phyloP scores from a whole-genome alignment of 2,888 invertebrate genomes.

The Melieria crassipennis region DNA sequence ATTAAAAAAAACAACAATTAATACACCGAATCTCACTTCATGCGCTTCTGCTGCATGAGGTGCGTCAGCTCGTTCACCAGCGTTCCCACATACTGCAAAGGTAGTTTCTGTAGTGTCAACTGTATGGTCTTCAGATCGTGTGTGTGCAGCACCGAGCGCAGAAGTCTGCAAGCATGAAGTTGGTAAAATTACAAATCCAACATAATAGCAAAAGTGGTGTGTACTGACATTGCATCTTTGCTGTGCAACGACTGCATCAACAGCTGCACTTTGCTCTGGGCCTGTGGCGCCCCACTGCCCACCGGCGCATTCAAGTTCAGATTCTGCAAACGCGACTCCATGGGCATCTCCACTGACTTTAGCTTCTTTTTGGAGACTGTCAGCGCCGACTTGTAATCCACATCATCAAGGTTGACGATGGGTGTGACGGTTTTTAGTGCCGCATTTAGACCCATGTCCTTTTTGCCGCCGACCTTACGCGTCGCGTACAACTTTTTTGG shows the following conservation, averaged over 20 bases:
- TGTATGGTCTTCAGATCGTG: constrained; percentile 75
- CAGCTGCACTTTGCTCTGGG: constrained; percentile 81
- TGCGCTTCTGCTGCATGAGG: constrained; percentile 73
- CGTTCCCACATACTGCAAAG: constrained; percentile 77
- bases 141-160: constrained; percentile 77
- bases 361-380: constrained; percentile 54
- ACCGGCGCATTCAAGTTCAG: constrained; percentile 71
- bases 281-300: constrained; percentile 65
- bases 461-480: constrained; percentile 42
- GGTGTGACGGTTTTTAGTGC: constrained; percentile 56
- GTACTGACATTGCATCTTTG: constrained; percentile 74
- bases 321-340: constrained; percentile 85
- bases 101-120: constrained; percentile 79
- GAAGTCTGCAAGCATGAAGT: constrained; percentile 67
- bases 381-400: constrained; percentile 57
- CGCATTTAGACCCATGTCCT: constrained; percentile 40
- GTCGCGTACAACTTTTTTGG: constrained; percentile 53
- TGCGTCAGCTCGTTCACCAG: constrained; percentile 78
- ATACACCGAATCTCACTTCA: constrained; percentile 70
- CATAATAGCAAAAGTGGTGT: not conserved
- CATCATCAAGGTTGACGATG: constrained; percentile 49
- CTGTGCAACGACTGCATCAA: constrained; percentile 88
- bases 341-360: constrained; percentile 68
- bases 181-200: not conserved
- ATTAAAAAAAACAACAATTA: not conserved